These are phyloP conservation scores for Ptilonorhynchus violaceus DNA, from an alignment of 2,113 vertebrate species.

Conservation along the genomic window DNA sequence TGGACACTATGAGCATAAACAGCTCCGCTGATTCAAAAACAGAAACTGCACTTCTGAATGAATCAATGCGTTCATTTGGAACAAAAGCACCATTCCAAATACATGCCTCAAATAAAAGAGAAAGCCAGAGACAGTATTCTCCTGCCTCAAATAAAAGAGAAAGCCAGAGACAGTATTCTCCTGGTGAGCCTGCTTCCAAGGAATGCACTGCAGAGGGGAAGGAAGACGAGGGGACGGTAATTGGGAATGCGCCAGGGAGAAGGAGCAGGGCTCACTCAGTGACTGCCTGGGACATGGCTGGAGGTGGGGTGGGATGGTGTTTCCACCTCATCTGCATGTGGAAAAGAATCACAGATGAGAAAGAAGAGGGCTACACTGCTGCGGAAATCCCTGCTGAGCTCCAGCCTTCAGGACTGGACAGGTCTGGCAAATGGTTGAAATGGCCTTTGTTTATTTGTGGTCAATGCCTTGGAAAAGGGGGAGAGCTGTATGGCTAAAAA, in stretches of 20 bases:
- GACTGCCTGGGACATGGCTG: neutral
- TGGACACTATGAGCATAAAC: constrained; percentile 44
- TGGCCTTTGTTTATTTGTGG: neutral
- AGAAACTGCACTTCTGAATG: constrained; percentile 39
- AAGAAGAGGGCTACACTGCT: neutral
- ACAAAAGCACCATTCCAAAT: constrained; percentile 28
- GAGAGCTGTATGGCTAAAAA: neutral
- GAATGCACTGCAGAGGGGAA: neutral
- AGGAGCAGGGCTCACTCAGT: neutral
- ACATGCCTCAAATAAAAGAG: constrained; percentile 7
- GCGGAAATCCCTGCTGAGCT: neutral
- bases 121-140: neutral
- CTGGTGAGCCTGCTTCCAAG: neutral
- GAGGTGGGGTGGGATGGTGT: neutral
- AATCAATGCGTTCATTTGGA: constrained; percentile 32
- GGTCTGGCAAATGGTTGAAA: neutral
- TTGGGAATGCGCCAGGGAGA: neutral
- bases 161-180: neutral
- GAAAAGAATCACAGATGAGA: neutral
- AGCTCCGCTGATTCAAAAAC: constrained; percentile 27
- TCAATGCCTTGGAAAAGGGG: neutral
- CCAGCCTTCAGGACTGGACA: neutral
- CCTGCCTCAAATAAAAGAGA: neutral
- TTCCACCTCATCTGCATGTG: neutral
- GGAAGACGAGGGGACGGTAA: neutral